Evolutionary conservation across 2,888 invertebrate genomes (phyloP), one percentile per base, ranked within the genome.

Genomic region (Lochmaea capreae): DNA sequence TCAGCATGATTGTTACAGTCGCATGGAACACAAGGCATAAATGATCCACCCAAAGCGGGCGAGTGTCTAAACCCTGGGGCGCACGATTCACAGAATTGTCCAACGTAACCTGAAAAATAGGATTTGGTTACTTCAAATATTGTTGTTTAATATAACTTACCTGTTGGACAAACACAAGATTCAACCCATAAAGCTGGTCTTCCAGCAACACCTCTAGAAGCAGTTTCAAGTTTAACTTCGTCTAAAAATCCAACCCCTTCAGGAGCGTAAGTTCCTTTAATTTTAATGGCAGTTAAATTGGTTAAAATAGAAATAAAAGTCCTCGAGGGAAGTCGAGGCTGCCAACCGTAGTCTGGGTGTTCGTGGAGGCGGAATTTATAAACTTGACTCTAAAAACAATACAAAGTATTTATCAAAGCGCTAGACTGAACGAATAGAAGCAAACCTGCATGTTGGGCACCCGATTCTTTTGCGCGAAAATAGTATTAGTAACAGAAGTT

Each of bases 81-180:
- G 85, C 99, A 99, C 1, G 97, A 97, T 87, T 99, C 99, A 84
- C 99, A 99, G 86, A 96, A 98, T 87, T 98, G 97, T 0, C 98
- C 97, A 0, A 97, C 92, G 79, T 96, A 97, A 69, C 86, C 87
- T 86, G 71, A 43, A 79, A 54, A 39, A 65, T 12, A 18, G 2
- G 8, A 5, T 43, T 43, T 63, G 39, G 18, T 22, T 49, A 65
- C 42, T 58, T 6, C 43, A 65, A 22, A 18, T 67, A 63, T 39
- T 12, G 8, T 26, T 42, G 1, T 39, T 11, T 9, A 39, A 18
- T n/a, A 3, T n/a, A 46, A 33, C 63, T 75, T 81, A 85, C 92
- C 94, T 81, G 90, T 89, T 0, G 96, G 96, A 84, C 99, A 99
- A 3, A 93, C 92, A 84, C 99, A 99, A 83, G 94, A 94, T 86